Conservation (phyloP, 2,797 vertebrate genomes). For the Sciurus vulgaris region DNA sequence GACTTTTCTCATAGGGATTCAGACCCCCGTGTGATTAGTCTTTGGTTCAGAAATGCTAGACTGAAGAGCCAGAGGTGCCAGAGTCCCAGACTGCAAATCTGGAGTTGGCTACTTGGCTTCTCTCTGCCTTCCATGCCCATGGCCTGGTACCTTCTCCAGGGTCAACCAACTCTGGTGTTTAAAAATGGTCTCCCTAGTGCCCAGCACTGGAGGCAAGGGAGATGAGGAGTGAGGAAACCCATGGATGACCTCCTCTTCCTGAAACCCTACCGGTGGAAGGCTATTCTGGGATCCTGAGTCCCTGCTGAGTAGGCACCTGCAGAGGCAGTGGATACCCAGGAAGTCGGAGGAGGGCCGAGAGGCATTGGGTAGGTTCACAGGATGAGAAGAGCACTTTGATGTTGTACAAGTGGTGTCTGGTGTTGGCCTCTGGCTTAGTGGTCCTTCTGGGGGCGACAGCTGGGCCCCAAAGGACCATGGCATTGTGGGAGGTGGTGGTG, state of each 20-base stretch:
- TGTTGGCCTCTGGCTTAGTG: background rate
- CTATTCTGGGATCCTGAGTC: slow-evolving; percentile 9
- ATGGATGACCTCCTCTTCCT: background rate
- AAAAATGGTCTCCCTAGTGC: background rate
- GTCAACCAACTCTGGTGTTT: background rate
- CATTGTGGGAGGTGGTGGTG: background rate
- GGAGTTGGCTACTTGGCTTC: background rate
- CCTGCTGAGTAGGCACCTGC: background rate
- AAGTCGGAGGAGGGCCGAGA: slow-evolving; percentile 5
- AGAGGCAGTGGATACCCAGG: background rate
- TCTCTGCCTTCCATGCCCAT: background rate
- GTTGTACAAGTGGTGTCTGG: background rate
- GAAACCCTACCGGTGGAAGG: background rate
- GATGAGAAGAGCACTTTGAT: background rate
- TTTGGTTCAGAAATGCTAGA: background rate
- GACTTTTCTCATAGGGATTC: background rate
- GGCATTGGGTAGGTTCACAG: background rate
- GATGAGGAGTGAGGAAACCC: background rate
- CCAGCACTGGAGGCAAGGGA: background rate
- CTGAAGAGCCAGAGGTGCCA: background rate
- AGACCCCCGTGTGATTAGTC: accelerated
- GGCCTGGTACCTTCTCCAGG: background rate
- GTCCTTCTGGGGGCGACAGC: background rate
- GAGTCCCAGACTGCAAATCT: background rate
- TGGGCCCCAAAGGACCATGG: background rate